Evolutionary conservation across 2,888 invertebrate species (phyloP).

Genomic region (Saturnia pavonia): DNA sequence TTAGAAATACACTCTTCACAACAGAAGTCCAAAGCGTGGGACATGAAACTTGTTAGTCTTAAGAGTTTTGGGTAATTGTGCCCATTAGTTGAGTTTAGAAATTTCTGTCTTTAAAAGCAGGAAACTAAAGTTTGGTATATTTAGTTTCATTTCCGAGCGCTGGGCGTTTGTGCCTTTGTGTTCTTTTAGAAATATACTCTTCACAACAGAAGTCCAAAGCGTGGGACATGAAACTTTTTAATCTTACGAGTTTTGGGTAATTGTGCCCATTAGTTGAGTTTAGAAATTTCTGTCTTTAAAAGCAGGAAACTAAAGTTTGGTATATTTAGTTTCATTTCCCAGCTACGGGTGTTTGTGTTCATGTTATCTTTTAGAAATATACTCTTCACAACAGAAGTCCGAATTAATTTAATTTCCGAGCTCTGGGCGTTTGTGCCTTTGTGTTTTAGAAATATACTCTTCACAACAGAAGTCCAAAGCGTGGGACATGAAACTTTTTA

Average conservation of each 20-base stretch:
- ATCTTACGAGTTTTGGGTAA: no score
- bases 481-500: background rate
- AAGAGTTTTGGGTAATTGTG: background rate
- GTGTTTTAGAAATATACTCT: background rate
- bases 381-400: background rate
- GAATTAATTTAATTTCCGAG: background rate
- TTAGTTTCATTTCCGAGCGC: background rate
- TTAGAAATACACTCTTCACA: background rate
- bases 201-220: background rate
- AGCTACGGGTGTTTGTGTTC: background rate
- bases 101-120: background rate
- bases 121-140: background rate
- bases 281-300: background rate
- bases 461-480: background rate
- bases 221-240: no score
- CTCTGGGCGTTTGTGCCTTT: background rate
- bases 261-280: background rate
- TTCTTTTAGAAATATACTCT: background rate
- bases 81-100: background rate
- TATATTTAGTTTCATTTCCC: background rate
- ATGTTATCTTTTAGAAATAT: background rate
- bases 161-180: background rate
- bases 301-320: background rate
- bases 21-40: background rate
- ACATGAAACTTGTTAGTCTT: background rate